phyloP scores from a whole-genome alignment of 1,140 invertebrate species.

The Eubasilissa regina region DNA sequence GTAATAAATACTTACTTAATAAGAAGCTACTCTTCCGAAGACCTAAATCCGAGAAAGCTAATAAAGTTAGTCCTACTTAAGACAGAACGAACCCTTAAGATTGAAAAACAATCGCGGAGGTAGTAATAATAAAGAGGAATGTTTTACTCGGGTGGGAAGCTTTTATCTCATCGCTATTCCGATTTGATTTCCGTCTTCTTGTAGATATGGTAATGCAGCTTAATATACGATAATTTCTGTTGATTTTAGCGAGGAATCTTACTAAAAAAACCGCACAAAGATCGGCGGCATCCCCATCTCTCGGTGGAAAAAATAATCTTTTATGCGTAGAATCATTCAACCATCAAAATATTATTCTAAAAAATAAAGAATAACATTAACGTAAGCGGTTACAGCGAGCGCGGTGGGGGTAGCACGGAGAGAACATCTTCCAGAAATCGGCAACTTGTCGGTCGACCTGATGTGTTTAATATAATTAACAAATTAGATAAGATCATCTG shows the following conservation, averaged over 20 bases:
- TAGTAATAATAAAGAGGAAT: too few relatives aligned
- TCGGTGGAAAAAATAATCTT: constrained; percentile 58
- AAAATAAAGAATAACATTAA: constrained; percentile 62
- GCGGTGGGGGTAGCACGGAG: constrained; percentile 42
- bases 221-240: constrained; percentile 40
- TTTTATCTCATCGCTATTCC: background rate
- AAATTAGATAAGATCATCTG: too few relatives aligned
- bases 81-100: too few relatives aligned
- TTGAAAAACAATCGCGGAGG: too few relatives aligned
- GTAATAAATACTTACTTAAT: too few relatives aligned
- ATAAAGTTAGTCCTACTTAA: too few relatives aligned
- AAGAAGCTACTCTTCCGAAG: too few relatives aligned
- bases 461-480: too few relatives aligned
- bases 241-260: constrained; percentile 31
- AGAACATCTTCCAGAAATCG: constrained; percentile 49
- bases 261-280: constrained; percentile 6
- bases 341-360: constrained; percentile 61
- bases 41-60: too few relatives aligned
- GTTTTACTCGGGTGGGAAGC: too few relatives aligned
- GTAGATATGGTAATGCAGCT: background rate
- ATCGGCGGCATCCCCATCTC: constrained; percentile 37
- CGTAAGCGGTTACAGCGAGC: constrained; percentile 56
- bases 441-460: background rate
- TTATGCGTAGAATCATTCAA: constrained; percentile 60
- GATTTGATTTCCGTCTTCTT: background rate